phyloP scores from a whole-genome alignment of 1,140 invertebrate species.

The Apis cerana region DNA sequence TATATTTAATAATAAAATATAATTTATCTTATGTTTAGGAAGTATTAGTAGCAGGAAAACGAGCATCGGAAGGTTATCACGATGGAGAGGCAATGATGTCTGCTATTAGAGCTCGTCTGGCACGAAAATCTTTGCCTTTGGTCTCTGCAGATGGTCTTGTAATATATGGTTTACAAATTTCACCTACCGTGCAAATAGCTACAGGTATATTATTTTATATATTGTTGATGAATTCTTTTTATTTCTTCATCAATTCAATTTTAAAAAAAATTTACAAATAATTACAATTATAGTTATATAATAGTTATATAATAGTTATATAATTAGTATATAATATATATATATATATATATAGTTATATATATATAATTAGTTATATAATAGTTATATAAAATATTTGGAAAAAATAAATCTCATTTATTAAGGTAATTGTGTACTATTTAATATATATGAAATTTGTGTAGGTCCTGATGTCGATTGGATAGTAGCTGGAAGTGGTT shows the following conservation, averaged over 20 bases:
- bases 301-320: too few relatives aligned
- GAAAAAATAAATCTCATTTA: background rate
- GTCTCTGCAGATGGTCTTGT: constrained; percentile 86
- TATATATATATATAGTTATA: too few relatives aligned
- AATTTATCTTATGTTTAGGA: constrained; percentile 52
- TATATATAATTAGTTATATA: too few relatives aligned
- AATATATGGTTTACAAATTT: constrained; percentile 84
- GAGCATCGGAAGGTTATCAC: constrained; percentile 75
- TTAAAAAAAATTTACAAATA: too few relatives aligned
- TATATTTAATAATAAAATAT: background rate
- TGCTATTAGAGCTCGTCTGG: constrained; percentile 82
- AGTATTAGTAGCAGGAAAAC: constrained; percentile 80
- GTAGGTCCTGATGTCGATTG: constrained; percentile 86
- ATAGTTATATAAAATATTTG: too few relatives aligned
- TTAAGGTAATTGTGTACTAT: background rate
- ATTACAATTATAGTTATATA: too few relatives aligned
- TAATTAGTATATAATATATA: too few relatives aligned
- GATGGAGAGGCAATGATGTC: constrained; percentile 79
- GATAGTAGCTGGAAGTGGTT: constrained; percentile 85
- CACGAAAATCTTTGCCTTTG: constrained; percentile 85
- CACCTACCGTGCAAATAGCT: constrained; percentile 72
- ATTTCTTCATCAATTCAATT: too few relatives aligned
- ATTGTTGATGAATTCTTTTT: too few relatives aligned
- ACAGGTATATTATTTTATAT: constrained; percentile 58
- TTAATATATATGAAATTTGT: constrained; percentile 1